phyloP scores from a whole-genome alignment of 2,113 vertebrate genomes.

The Regulus satrapa region DNA sequence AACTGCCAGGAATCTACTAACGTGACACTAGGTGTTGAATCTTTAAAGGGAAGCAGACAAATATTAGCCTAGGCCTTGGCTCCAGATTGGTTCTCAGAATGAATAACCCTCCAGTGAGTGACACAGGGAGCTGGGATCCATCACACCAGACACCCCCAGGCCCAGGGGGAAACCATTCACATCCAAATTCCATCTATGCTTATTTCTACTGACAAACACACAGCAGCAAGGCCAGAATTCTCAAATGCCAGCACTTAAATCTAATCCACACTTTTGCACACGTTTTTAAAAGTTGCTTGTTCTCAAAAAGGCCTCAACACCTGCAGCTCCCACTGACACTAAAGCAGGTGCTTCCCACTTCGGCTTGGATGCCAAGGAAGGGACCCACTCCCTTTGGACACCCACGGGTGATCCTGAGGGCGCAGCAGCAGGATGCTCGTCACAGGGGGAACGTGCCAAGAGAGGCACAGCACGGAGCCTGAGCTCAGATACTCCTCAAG shows the following conservation, averaged over 20 bases:
- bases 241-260: background rate
- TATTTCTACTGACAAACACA: background rate
- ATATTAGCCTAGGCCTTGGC: background rate
- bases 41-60: background rate
- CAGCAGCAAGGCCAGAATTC: background rate
- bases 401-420: background rate
- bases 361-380: background rate
- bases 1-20: background rate
- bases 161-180: background rate
- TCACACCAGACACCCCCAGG: background rate
- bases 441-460: background rate
- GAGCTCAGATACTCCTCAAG: background rate
- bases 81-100: background rate
- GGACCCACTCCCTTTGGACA: background rate
- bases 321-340: background rate
- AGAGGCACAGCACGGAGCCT: background rate
- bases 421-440: background rate
- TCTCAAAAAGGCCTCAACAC: background rate
- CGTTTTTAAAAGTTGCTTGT: background rate
- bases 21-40: background rate
- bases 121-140: background rate
- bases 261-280: background rate
- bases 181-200: background rate
- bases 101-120: background rate
- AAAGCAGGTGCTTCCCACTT: background rate